A percentile compares a stretch with the other conserved stretches of the same genome.
Evolutionary conservation across 2,113 vertebrate species (phyloP).

Genomic region (Apteryx mantelli): DNA sequence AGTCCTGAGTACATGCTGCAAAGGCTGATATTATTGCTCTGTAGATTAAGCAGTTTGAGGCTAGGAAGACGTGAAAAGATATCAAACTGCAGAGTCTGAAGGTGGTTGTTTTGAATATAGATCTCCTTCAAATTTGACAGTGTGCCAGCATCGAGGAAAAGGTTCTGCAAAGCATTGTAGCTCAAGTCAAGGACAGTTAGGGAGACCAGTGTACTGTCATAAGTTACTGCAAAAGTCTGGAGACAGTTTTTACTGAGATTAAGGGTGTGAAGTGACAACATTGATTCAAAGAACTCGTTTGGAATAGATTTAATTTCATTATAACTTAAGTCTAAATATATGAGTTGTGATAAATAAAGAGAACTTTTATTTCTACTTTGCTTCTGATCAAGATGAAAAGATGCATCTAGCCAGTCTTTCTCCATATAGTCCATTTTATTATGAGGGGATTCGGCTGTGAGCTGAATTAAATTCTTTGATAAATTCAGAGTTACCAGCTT

Average conservation of each 20-base stretch:
- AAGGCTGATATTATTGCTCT: constrained; percentile 83
- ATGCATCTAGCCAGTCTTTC: constrained; percentile 47
- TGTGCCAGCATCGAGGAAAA: constrained; percentile 68
- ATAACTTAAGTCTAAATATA: constrained; percentile 90
- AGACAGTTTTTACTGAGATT: constrained; percentile 95
- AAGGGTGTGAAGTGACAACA: constrained; percentile 83
- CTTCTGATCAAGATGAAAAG: constrained; percentile 15
- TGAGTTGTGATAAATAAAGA: constrained; percentile 71
- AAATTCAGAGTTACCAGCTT: constrained; percentile 84
- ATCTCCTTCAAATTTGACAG: constrained; percentile 79
- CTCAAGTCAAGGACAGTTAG: constrained; percentile 85
- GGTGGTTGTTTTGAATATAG: constrained; percentile 82
- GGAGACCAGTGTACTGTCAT: constrained; percentile 57
- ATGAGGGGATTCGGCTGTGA: constrained; percentile 56
- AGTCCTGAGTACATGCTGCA: constrained; percentile 57
- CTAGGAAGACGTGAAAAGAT: constrained; percentile 82
- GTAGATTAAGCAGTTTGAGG: constrained; percentile 83
- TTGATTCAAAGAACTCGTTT: constrained; percentile 78
- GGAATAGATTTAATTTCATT: constrained; percentile 88
- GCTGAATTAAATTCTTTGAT: constrained; percentile 87
- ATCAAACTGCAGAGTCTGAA: constrained; percentile 74
- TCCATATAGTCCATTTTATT: constrained; percentile 47
- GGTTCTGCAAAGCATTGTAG: constrained; percentile 81
- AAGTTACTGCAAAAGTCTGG: constrained; percentile 70
- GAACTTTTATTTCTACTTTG: constrained; percentile 49